A percentile compares a stretch with the other conserved stretches of the same genome.
These are phyloP conservation scores for Sialia sialis DNA, from an alignment of 2,113 vertebrate genomes.

Conservation along the genomic window DNA sequence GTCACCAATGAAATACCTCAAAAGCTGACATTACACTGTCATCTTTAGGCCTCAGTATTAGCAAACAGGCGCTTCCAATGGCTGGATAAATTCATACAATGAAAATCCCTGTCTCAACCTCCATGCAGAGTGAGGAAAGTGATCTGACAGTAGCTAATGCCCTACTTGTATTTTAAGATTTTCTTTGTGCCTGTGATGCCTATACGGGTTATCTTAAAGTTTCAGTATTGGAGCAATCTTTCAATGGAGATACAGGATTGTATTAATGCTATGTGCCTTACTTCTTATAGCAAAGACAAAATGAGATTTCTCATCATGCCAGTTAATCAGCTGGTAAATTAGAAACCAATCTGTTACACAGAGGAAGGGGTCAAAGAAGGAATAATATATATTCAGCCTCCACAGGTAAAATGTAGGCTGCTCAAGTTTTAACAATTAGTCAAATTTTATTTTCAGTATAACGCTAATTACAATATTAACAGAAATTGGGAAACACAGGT, in stretches of 20 bases:
- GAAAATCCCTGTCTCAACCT: background rate
- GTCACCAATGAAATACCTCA: background rate
- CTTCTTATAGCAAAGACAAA: background rate
- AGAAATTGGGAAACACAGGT: background rate
- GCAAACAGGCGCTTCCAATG: rapidly evolving
- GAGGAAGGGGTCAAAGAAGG: background rate
- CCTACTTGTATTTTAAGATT: background rate
- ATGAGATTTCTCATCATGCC: background rate
- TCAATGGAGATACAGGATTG: background rate
- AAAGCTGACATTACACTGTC: background rate
- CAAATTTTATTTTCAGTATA: background rate
- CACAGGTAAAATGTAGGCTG: background rate
- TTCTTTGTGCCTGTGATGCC: background rate
- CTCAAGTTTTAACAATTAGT: background rate
- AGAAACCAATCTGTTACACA: background rate
- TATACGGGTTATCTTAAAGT: background rate
- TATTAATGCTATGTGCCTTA: background rate
- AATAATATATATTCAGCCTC: background rate
- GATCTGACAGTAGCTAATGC: background rate
- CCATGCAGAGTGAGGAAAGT: background rate
- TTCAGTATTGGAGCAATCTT: background rate
- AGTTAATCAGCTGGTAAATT: background rate
- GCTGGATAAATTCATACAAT: background rate
- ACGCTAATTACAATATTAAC: background rate
- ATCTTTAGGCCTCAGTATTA: background rate